These are phyloP conservation scores for Tortricodes alternella DNA, from an alignment of 2,888 invertebrate genomes.

Conservation along the genomic window DNA sequence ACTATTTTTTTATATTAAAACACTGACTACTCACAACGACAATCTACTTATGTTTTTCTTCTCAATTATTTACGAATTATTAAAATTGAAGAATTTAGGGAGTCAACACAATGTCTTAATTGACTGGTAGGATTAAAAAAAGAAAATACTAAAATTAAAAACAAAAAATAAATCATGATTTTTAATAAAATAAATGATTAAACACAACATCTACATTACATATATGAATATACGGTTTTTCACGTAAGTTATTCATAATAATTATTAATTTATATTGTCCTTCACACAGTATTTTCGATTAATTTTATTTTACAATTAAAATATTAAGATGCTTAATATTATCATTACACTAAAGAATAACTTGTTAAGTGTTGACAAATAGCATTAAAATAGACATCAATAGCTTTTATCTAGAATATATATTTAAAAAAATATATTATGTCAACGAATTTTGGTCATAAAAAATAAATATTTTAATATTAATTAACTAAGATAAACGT, in stretches of 20 bases:
- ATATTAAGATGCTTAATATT: conserved; percentile 11
- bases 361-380: neutral
- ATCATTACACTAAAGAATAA: conserved; percentile 15
- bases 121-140: conserved; percentile 71
- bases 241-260: conserved; percentile 28
- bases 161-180: conserved; percentile 42
- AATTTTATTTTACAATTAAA: conserved; percentile 37
- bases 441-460: conserved; percentile 41
- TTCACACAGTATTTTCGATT: conserved; percentile 54
- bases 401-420: neutral
- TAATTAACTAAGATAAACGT: too few species aligned
- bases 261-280: conserved; percentile 58
- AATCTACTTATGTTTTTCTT: conserved; percentile 34
- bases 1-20: neutral
- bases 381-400: conserved; percentile 2
- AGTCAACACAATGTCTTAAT: conserved; percentile 71
- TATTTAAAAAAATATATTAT: conserved; percentile 3
- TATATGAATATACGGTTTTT: conserved; percentile 3
- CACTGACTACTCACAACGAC: conserved; percentile 31
- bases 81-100: conserved; percentile 82
- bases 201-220: conserved; percentile 34
- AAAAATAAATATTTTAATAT: conserved; percentile 7
- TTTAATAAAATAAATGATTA: conserved; percentile 52
- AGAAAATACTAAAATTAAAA: conserved; percentile 30
- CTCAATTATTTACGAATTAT: conserved; percentile 46